Conservation (phyloP, 2,113 vertebrate genomes). For the Tupaia chinensis region DNA sequence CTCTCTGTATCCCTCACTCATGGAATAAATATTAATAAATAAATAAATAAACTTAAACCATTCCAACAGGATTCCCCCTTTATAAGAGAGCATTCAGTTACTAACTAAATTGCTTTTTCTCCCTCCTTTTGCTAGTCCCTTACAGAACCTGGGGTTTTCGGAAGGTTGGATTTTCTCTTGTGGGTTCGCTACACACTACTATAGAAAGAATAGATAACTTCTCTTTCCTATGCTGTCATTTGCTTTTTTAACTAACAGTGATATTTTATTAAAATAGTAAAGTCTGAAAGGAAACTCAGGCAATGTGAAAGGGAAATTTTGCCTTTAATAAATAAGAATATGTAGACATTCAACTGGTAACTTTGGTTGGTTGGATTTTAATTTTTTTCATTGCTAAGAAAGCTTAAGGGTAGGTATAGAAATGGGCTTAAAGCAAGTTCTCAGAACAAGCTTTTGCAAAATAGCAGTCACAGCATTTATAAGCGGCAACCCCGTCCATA, state of each 20-base stretch:
- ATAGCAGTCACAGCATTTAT: slow-evolving; percentile 50
- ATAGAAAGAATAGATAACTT: slow-evolving; percentile 1
- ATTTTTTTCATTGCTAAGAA: slow-evolving; percentile 78
- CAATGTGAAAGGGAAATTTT: slow-evolving; percentile 76
- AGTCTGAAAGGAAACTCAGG: slow-evolving; percentile 70
- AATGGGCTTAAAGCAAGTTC: slow-evolving; percentile 80
- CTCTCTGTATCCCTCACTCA: too few relatives aligned
- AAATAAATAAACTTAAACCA: too few relatives aligned
- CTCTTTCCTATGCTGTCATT: background rate
- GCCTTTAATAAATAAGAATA: slow-evolving; percentile 81
- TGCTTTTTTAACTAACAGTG: slow-evolving; percentile 69
- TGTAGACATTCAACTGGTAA: slow-evolving; percentile 78
- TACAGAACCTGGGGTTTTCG: background rate
- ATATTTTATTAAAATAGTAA: slow-evolving; percentile 85
- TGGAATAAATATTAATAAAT: too few relatives aligned
- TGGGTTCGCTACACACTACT: background rate
- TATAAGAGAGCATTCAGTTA: slow-evolving; percentile 55
- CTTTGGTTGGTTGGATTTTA: slow-evolving; percentile 71
- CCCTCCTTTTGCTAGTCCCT: background rate
- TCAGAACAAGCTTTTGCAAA: slow-evolving; percentile 76
- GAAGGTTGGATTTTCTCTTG: background rate
- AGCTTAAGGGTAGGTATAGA: slow-evolving; percentile 79
- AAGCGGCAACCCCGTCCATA: slow-evolving; percentile 50
- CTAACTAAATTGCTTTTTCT: background rate
- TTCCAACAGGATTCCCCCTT: background rate